phyloP scores from a whole-genome alignment of 2,888 invertebrate species.

The Neocrepidodera transversa region DNA sequence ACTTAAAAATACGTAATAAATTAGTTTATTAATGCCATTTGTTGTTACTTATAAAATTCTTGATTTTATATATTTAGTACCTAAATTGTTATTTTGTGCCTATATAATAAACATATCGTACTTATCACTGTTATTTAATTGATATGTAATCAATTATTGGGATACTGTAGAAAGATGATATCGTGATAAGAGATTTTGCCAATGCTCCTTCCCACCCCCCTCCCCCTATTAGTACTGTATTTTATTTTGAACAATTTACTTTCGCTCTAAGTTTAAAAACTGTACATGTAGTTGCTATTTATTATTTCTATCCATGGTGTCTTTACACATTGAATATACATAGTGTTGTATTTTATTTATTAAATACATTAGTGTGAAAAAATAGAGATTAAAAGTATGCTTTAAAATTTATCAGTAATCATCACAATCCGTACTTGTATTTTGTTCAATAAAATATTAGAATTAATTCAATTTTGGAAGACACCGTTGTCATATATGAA shows the following conservation, averaged over 20 bases:
- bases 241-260: neutral
- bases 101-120: neutral
- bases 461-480: neutral
- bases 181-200: constrained; percentile 7
- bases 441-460: neutral
- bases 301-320: neutral
- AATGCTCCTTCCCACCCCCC: neutral
- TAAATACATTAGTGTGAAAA: too few species aligned
- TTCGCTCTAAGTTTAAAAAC: neutral
- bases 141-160: neutral
- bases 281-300: neutral
- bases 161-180: neutral
- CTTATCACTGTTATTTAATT: neutral
- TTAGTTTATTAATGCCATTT: too few species aligned
- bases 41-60: too few species aligned
- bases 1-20: too few species aligned
- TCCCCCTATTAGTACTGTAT: neutral
- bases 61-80: too few species aligned
- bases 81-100: too few species aligned
- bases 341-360: too few species aligned
- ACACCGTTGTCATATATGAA: neutral
- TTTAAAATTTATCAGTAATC: too few species aligned
- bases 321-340: too few species aligned
- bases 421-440: neutral
- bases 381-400: too few species aligned